Evolutionary conservation across 1,140 invertebrate genomes (phyloP), one percentile per base, ranked within the genome.

Genomic region (Aphaenogaster floridana): DNA sequence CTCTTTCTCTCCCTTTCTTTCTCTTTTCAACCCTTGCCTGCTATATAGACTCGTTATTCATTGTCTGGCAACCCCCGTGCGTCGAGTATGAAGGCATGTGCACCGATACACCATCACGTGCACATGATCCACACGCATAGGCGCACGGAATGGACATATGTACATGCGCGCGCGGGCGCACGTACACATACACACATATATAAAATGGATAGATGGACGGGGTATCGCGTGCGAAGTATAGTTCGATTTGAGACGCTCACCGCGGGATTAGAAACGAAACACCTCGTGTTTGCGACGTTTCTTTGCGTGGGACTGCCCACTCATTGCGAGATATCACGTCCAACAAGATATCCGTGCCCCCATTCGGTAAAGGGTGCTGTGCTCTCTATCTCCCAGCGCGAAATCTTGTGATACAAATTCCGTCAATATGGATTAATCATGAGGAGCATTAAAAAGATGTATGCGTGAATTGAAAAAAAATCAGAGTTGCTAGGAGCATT

Each of bases 21-120:
- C 64, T 74, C 69, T 63, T 54, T 78, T 39, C 72, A 66, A 88
- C 86, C 86, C 86, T 87, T 85, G 81, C 77, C 63, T 87, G 86
- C 88, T 91, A 90, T 88, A 90, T 87, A 90, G 89, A 91, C 91
- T 92, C 92, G 93, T 94, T 93, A 93, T 89, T 93, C 93, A 93
- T 94, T 94, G 93, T 93, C 92, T 92, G 90, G 88, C 92, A 90
- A 80, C 85, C 86, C 86, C 81, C 50, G 48, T 86, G 54, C 74
- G 48, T 48, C 83, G 64, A 72, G 50, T 85, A 79, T 63, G 84
- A 88, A 88, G 87, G 74, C 84, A 88, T 88, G 83, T 86, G 87
- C 87, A 88, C 61, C 48, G 83, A 71, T 48, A 69, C 69, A 77
- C 83, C 59, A 77, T 83, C 52, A 50, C 78, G 45, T 39, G 78